Evolutionary conservation across 2,888 invertebrate genomes (phyloP).

Genomic region (Zygothrica quintamaculata): DNA sequence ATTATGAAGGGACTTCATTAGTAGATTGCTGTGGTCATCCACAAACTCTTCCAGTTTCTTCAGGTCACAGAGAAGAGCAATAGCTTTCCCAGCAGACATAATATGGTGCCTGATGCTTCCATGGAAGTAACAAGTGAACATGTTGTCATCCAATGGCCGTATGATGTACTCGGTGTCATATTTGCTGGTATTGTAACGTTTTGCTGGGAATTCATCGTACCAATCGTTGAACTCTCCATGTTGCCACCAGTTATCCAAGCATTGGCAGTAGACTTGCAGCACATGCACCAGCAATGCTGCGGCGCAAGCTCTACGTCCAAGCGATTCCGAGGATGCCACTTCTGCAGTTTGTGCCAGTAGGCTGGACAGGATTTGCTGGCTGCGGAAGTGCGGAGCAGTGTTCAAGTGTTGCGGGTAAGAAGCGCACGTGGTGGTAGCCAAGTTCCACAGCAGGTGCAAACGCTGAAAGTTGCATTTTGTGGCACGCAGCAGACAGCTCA

Average conservation of each 20-base stretch:
- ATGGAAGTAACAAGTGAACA: background rate
- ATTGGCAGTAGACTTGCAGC: constrained; percentile 35
- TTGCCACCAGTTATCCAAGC: constrained; percentile 49
- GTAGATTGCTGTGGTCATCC: background rate
- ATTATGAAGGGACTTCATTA: constrained; percentile 16
- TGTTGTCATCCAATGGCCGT: background rate
- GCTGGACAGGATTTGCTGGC: constrained; percentile 12
- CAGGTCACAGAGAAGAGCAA: constrained; percentile 32
- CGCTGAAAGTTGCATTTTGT: constrained; percentile 3
- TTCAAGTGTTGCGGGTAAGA: background rate
- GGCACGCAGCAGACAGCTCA: constrained; percentile 11
- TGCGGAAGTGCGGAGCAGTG: constrained; percentile 13
- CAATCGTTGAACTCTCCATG: constrained; percentile 38
- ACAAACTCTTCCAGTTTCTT: constrained; percentile 23
- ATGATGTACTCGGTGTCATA: constrained; percentile 18
- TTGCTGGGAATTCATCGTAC: constrained; percentile 32
- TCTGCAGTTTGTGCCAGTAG: constrained; percentile 2
- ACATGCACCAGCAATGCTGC: constrained; percentile 36
- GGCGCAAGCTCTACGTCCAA: constrained; percentile 1
- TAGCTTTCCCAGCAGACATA: background rate
- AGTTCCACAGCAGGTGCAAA: constrained; percentile 22
- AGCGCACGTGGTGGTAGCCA: background rate
- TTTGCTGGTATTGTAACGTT: background rate
- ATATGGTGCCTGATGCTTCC: constrained; percentile 34
- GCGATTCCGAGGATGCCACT: background rate